A percentile compares a stretch with the other conserved stretches of the same genome.
Evolutionary conservation across 2,113 vertebrate genomes (phyloP).

Genomic region (Salvelinus namaycush): DNA sequence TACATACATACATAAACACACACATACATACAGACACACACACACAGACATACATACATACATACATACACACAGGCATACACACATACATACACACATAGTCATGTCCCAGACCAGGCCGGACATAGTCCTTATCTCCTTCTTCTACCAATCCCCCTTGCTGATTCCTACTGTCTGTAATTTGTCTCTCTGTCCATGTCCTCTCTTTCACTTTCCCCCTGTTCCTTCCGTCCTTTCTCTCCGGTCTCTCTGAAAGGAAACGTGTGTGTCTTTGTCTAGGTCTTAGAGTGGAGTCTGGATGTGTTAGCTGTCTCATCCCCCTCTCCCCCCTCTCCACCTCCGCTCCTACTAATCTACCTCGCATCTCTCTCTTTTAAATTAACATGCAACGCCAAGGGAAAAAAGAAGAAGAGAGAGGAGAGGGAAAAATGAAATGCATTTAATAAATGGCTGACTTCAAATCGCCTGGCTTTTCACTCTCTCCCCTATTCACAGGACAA

Average conservation of each 20-base stretch:
- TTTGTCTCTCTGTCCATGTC: not conserved
- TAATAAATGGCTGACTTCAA: constrained; percentile 75
- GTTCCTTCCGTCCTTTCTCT: not conserved
- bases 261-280: constrained; percentile 17
- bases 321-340: not conserved
- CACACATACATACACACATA: not conserved
- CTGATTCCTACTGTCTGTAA: not conserved
- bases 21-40: not conserved
- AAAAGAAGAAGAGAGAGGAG: constrained; percentile 12
- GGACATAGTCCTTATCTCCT: not conserved
- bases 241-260: not conserved
- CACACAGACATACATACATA: no score
- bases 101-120: not conserved
- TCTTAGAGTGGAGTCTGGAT: not conserved
- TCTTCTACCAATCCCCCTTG: not conserved
- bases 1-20: not conserved
- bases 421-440: constrained; percentile 74
- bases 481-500: constrained; percentile 75
- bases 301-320: not conserved
- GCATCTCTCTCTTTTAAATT: constrained; percentile 72
- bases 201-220: not conserved
- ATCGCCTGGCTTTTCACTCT: constrained; percentile 49
- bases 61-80: no score
- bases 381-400: constrained; percentile 63
- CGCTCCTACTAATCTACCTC: constrained; percentile 60